Conservation (phyloP, 2,888 invertebrate genomes). For the Sarcophaga subvicina region DNA sequence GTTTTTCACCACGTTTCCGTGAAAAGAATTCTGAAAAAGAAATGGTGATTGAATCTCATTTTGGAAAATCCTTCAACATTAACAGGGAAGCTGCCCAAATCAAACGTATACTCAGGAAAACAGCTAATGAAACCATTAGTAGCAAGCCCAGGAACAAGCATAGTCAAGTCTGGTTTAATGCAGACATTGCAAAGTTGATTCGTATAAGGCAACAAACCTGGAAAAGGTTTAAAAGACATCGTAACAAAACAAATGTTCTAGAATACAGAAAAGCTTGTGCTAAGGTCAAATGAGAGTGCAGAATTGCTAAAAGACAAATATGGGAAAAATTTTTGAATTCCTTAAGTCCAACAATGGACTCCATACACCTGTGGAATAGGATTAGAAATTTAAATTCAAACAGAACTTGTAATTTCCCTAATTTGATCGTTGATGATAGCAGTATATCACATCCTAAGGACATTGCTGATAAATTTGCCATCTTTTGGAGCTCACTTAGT, state of each 20-base stretch:
- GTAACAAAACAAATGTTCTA: not conserved
- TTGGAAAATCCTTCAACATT: too few species aligned
- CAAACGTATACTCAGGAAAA: slow-evolving; percentile 41
- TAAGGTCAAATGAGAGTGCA: too few species aligned
- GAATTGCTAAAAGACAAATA: slow-evolving; percentile 6
- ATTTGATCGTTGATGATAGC: too few species aligned
- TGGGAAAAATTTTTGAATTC: slow-evolving; percentile 40
- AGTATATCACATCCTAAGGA: too few species aligned
- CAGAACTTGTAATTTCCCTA: not conserved
- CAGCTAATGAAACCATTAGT: slow-evolving; percentile 57
- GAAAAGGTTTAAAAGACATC: slow-evolving; percentile 12
- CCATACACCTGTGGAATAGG: slow-evolving; percentile 22
- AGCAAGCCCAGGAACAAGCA: not conserved
- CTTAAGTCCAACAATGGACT: slow-evolving; percentile 40
- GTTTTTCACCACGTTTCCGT: not conserved
- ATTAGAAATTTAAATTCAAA: slow-evolving; percentile 31
- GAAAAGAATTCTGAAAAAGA: not conserved
- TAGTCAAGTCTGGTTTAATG: slow-evolving; percentile 46
- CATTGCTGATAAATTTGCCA: too few species aligned
- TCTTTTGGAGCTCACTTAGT: too few species aligned
- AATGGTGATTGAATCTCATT: not conserved
- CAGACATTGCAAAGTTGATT: slow-evolving; percentile 28
- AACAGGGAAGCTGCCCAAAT: slow-evolving; percentile 16
- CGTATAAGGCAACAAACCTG: slow-evolving; percentile 8
- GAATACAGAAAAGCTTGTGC: slow-evolving; percentile 11